Evolutionary conservation across 2,888 invertebrate genomes (phyloP).

Genomic region (Chaetoderma sp.): DNA sequence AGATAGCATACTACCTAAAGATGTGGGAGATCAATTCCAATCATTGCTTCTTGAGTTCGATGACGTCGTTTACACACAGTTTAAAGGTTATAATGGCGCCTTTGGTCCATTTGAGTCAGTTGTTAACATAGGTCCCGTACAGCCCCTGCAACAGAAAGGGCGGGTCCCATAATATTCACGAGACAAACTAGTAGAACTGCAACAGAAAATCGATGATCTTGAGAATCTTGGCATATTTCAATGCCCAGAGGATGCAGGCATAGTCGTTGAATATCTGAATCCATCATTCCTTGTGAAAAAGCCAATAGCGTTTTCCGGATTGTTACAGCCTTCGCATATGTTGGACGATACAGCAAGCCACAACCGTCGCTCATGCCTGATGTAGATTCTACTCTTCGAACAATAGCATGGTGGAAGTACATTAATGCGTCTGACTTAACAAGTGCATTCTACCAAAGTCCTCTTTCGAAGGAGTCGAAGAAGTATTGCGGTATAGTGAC

Average conservation of each 20-base stretch:
- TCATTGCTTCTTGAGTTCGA: too few relatives aligned
- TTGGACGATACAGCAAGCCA: constrained; percentile 10
- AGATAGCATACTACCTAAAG: too few relatives aligned
- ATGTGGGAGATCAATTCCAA: too few relatives aligned
- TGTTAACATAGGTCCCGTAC: too few relatives aligned
- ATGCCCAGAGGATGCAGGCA: constrained; percentile 14
- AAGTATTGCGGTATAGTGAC: constrained; percentile 26
- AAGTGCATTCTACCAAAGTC: constrained; percentile 23
- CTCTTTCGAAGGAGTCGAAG: constrained; percentile 14
- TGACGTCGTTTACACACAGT: constrained; percentile 22
- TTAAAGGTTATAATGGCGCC: constrained; percentile 24
- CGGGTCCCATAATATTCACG: constrained; percentile 20
- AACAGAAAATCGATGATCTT: constrained; percentile 18
- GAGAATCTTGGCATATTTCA: constrained; percentile 7
- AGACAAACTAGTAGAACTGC: constrained; percentile 16
- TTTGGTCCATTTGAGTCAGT: constrained; percentile 22
- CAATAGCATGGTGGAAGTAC: constrained; percentile 18
- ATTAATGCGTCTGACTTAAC: constrained; percentile 14
- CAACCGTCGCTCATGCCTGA: constrained; percentile 2
- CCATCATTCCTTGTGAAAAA: constrained; percentile 21
- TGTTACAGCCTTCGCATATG: constrained; percentile 20
- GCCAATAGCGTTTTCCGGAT: constrained; percentile 5
- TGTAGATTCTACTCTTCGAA: constrained; percentile 17
- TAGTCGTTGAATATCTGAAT: constrained; percentile 17
- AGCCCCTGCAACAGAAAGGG: constrained; percentile 23